phyloP scores from a whole-genome alignment of 2,113 vertebrate species.

The Pluvianellus socialis region DNA sequence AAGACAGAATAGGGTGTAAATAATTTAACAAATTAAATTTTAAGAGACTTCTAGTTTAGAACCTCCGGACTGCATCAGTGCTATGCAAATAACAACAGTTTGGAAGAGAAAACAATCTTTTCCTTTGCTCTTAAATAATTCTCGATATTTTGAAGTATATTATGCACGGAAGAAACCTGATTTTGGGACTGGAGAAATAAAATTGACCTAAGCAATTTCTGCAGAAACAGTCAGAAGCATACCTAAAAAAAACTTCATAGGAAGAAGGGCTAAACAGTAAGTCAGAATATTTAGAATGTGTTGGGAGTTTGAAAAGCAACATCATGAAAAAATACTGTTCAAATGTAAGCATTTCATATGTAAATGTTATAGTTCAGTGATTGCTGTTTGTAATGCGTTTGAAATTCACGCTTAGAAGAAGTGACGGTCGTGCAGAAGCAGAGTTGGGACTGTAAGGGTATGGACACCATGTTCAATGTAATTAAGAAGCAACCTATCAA shows the following conservation, averaged over 20 bases:
- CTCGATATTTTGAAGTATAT: background rate
- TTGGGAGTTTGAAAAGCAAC: background rate
- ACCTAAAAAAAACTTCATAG: background rate
- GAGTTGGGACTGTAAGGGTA: constrained; percentile 45
- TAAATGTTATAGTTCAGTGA: background rate
- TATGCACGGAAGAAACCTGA: background rate
- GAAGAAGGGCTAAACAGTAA: background rate
- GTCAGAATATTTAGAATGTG: background rate
- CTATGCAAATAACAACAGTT: background rate
- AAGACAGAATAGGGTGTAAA: background rate
- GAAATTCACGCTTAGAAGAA: background rate
- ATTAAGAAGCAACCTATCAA: constrained; percentile 78
- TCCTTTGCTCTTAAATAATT: background rate
- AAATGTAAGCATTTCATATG: background rate
- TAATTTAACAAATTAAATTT: background rate
- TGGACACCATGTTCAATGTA: constrained; percentile 63
- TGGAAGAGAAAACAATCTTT: background rate
- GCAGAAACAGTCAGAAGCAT: background rate
- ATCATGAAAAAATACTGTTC: fast-evolving
- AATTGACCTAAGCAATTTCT: background rate
- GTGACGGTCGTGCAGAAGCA: background rate
- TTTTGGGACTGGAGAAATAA: background rate
- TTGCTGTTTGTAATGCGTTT: background rate
- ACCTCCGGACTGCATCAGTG: background rate
- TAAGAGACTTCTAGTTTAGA: background rate